Evolutionary conservation across 2,797 vertebrate species (phyloP), one percentile per base, ranked within the genome.

Genomic region (Centropyge bicolor): DNA sequence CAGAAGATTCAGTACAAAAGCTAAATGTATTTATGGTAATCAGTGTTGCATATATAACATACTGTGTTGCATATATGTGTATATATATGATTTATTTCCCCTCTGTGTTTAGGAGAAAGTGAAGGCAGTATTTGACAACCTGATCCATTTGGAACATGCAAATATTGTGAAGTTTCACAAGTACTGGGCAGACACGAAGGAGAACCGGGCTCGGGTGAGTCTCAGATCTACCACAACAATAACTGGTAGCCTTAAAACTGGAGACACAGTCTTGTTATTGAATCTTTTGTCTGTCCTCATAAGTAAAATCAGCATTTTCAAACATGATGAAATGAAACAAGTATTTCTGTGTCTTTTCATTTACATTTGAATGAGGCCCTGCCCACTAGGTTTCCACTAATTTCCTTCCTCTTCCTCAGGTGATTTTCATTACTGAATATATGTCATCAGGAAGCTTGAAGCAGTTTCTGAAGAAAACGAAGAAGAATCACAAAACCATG

Each of bases 161-260:
- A 99, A 99, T 92, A 99, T 99, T 77, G 98, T 99, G 70, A 99
- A 99, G 92, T 99, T 99, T 90, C 98, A 99, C 94, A 99, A 99
- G 78, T 99, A 99, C 89, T 99, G 98, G 98, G 98, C 97, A 22
- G 98, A 99, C 74, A 95, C 97, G 61, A 98, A 98, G 88, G 98
- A 99, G 89, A 98, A 97, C 85, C 95, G 97, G 83, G 98, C 98
- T 48, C 96, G 98, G 93, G 98, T 99, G 93, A 95, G 97, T 80
- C 20, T 75, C 12, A 27, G 4, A 13, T 13, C 40, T 49, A 31
- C 5, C 1, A 38, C 48, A 24, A 81, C 4, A 62, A 40, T 52
- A 16, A 43, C 9, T 36, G 11, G 22, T 24, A 11, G 43, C 8
- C 45, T 54, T 49, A 12, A 45, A 38, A 59, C 40, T 40, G 4